Evolutionary conservation across 1,140 invertebrate genomes (phyloP), one percentile per base, ranked within the genome.

Genomic region (Eufriesea mexicana): DNA sequence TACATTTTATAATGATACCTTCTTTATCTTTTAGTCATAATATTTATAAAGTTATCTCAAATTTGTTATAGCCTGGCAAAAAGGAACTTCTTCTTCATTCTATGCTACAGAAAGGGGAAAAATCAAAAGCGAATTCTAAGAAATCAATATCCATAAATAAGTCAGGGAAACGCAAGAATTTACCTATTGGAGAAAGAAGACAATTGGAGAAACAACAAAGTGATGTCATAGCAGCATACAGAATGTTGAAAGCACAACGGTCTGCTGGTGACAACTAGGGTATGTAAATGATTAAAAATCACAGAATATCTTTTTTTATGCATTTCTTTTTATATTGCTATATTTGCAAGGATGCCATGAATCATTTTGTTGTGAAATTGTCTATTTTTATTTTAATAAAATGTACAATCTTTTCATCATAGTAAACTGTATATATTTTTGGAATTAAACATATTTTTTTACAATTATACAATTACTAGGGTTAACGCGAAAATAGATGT

Each of bases 201-300:
- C 94, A 95, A 80, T 88, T 96, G 57, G 96, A 96, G 89, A 94
- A 95, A 79, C 94, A 95, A 81, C 95, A 95, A 79, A 92, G 92
- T 18, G 95, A 95, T 89, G 94, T 94, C 42, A 95, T 96, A 83
- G 94, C 95, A 82, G 95, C 96, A 5, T 96, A 96, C 85, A 95
- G 95, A 87, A 87, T 90, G 75, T 80, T 96, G 42, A 96, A 96
- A 91, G 91, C 93, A 42, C 70, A 88, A 16, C 54, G 28, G 16
- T 71, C 49, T 47, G 18, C 45, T 61, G 71, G 49, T 57, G 57
- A 16, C 62, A 67, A 7, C 20, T 88, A 88, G 70, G 83, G 86
- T 88, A 87, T 61, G 86, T 88, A 74, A 10, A 57, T 23, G 6
- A 35, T 72, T 18, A 73, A 59, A 70, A 57, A 73, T 47, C 57